Conservation (phyloP, 2,113 vertebrate genomes). For the Scopus umbretta region DNA sequence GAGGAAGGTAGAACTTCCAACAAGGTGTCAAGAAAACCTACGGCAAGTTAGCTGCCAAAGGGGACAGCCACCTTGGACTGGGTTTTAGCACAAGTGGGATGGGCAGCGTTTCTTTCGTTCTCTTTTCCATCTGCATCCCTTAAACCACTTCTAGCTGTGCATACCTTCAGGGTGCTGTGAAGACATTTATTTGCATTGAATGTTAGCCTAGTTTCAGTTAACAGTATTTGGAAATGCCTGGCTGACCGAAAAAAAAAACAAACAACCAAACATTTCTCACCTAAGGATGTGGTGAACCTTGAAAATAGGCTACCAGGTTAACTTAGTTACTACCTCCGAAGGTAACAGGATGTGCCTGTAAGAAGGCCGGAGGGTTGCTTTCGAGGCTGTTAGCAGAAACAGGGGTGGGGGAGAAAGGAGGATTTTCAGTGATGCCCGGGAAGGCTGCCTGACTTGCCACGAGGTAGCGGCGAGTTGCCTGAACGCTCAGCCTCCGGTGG, state of each 20-base stretch:
- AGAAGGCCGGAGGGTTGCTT: not conserved
- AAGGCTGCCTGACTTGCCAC: not conserved
- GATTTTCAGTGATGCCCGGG: not conserved
- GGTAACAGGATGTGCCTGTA: not conserved
- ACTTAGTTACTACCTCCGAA: not conserved
- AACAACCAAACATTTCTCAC: not conserved
- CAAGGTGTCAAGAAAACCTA: not conserved
- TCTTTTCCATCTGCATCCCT: not conserved
- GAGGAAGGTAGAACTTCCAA: not conserved
- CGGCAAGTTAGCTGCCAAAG: not conserved
- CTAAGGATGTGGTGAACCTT: conserved; percentile 43
- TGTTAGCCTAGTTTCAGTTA: conserved; percentile 13
- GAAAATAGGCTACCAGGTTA: not conserved
- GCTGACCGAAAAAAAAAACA: not conserved
- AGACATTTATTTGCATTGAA: not conserved
- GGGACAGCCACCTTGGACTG: too few relatives aligned
- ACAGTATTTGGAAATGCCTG: conserved; percentile 14
- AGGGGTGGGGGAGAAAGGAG: not conserved
- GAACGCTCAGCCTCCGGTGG: not conserved
- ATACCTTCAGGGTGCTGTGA: not conserved
- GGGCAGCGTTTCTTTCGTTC: not conserved
- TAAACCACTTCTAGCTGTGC: not conserved
- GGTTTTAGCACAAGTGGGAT: not conserved
- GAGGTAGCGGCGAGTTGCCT: not conserved
- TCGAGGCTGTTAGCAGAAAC: not conserved